Percentiles rank a stretch among this genome's conserved stretches.
Evolutionary conservation across 1,140 invertebrate genomes (phyloP).

Genomic region (Hycleus phaleratus): DNA sequence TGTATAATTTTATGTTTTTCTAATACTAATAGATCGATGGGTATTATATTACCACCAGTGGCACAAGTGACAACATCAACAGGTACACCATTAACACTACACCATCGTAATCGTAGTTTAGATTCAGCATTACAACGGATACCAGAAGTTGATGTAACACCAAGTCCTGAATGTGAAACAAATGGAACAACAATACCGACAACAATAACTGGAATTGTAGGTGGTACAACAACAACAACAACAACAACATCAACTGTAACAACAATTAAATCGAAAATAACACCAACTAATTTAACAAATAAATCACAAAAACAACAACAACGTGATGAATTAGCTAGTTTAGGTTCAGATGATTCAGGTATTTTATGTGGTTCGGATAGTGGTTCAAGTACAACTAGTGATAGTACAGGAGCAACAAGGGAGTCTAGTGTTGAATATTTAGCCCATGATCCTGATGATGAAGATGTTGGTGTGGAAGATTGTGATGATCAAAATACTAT

Average conservation of each 20-base stretch:
- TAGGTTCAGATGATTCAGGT: constrained; percentile 79
- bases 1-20: not conserved
- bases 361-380: constrained; percentile 68
- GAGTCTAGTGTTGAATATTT: constrained; percentile 43
- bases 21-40: constrained; percentile 59
- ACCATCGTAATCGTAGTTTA: constrained; percentile 79
- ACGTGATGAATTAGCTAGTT: constrained; percentile 61
- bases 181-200: constrained; percentile 32
- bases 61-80: constrained; percentile 50
- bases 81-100: constrained; percentile 52
- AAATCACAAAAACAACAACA: constrained; percentile 30
- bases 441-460: constrained; percentile 48
- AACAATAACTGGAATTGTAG: not conserved
- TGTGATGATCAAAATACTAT: not conserved
- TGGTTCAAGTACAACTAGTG: constrained; percentile 39
- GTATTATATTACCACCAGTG: constrained; percentile 64
- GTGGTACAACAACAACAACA: not conserved
- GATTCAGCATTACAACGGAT: constrained; percentile 81
- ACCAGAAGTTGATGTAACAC: constrained; percentile 73
- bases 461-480: constrained; percentile 54
- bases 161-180: constrained; percentile 65
- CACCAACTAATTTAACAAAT: no score
- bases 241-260: constrained; percentile 15
- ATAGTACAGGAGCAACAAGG: constrained; percentile 25
- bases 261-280: constrained; percentile 13